A percentile compares a stretch with the other conserved stretches of the same genome.
Conservation (phyloP, 2,113 vertebrate genomes). For the Fulmarus glacialis region DNA sequence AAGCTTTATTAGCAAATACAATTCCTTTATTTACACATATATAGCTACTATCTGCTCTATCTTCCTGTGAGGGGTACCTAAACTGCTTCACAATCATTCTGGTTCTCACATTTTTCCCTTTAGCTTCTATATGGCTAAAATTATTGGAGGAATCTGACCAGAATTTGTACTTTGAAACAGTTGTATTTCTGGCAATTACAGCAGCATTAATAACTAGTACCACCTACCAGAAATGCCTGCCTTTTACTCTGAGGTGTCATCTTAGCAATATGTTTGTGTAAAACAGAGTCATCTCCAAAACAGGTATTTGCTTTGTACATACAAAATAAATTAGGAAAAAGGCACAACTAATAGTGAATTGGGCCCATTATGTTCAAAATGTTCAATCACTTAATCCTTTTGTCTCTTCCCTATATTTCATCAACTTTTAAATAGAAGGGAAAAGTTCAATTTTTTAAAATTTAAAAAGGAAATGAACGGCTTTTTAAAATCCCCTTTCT, state of each 20-base stretch:
- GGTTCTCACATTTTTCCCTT: not conserved
- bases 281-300: not conserved
- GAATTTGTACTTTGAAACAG: not conserved
- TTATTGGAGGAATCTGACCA: not conserved
- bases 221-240: not conserved
- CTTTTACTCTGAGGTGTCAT: not conserved
- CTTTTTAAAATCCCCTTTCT: not conserved
- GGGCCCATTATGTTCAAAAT: not conserved
- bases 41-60: not conserved
- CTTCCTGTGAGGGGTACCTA: not conserved
- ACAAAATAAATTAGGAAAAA: not conserved
- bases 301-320: not conserved
- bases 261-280: not conserved
- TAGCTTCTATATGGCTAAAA: not conserved
- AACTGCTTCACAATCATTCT: not conserved
- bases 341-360: not conserved
- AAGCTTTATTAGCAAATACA: not conserved
- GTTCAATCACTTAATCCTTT: not conserved
- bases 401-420: not conserved
- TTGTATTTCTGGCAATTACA: not conserved
- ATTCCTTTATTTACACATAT: not conserved
- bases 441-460: rapidly evolving
- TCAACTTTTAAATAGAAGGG: not conserved
- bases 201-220: not conserved
- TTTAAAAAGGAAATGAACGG: rapidly evolving